Conservation (phyloP, 2,888 invertebrate species). For the Hofmannophila pseudospretella region DNA sequence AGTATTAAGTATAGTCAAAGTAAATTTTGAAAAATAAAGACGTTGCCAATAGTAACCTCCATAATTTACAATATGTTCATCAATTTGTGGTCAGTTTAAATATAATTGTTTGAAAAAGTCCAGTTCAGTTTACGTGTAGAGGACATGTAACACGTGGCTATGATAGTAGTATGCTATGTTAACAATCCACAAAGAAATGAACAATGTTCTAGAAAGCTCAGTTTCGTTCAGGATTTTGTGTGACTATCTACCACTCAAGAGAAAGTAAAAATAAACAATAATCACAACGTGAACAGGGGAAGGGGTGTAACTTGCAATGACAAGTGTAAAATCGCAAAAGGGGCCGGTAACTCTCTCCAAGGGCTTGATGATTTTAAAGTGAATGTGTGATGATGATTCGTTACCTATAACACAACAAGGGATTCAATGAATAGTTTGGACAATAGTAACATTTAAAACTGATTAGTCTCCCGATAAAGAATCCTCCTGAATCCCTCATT, state of each 20-base stretch:
- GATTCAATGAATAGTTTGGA: background rate
- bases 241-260: slow-evolving; percentile 52
- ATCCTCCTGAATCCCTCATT: slow-evolving; percentile 6
- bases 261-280: slow-evolving; percentile 17
- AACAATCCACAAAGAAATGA: slow-evolving; percentile 57
- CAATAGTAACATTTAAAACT: background rate
- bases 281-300: slow-evolving; percentile 16
- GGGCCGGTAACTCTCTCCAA: slow-evolving; percentile 8
- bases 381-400: slow-evolving; percentile 5
- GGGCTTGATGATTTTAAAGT: slow-evolving; percentile 5
- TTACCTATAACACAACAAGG: slow-evolving; percentile 8
- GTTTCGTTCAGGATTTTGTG: slow-evolving; percentile 68
- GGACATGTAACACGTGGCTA: background rate
- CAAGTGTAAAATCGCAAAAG: slow-evolving; percentile 9
- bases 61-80: slow-evolving; percentile 60
- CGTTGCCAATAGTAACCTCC: slow-evolving; percentile 48
- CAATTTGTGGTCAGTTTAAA: slow-evolving; percentile 42
- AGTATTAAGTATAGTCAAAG: too few species aligned
- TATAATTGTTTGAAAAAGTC: background rate
- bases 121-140: slow-evolving; percentile 10
- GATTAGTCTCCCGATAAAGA: background rate
- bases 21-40: slow-evolving; percentile 39
- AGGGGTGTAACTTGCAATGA: slow-evolving; percentile 34
- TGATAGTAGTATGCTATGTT: slow-evolving; percentile 8
- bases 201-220: slow-evolving; percentile 63